Base-by-base conservation (phyloP, 2,888 invertebrate genomes). In the Clostera curtula region DNA sequence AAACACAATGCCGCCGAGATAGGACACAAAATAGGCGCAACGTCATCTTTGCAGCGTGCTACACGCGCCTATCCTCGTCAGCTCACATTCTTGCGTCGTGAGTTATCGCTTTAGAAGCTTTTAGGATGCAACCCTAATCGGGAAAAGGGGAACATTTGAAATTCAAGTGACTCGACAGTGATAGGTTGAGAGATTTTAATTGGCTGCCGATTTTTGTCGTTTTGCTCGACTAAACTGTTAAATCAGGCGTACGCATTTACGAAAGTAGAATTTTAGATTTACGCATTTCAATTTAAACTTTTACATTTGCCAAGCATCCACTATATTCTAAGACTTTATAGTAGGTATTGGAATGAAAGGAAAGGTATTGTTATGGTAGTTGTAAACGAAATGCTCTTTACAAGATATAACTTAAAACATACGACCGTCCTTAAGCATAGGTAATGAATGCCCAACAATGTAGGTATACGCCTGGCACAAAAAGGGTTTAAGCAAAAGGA, bases 61-160 rank as follows among this genome's bases (percentile, higher is more conserved):
- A 62, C 60, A 63, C 68, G 67, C 63, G 68, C 63, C 74, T 69
- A 66, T 72, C 69, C 69, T 69, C 54, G 70, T 71, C 74, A 58
- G 69, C 56, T 75, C 72, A 67, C 82, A 82, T 80, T 80, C 80
- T 72, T 76, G 62, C 52, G 63, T 60, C 62, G 60, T 61, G 67
- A 70, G 66, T 79, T 80, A 79, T 82, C 71, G 69, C 65, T 67
- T 68, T 71, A 56, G 75, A 73, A 68, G 70, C 79, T 76, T 75
- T 82, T 79, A 76, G 68, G 74, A 80, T 80, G 75, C 77, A 79
- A n/a, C 72, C 77, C 74, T 77, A 77, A 75, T 76, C 74, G 71
- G 59, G 59, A 58, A 55, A 66, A 49, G 61, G 72, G 72, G 69
- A 67, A 62, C 67, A 57, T 72, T 77, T 69, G 61, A 73, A 76